These are phyloP conservation scores for Intellagama lesueurii DNA, from an alignment of 2,797 vertebrate genomes.

Conservation along the genomic window DNA sequence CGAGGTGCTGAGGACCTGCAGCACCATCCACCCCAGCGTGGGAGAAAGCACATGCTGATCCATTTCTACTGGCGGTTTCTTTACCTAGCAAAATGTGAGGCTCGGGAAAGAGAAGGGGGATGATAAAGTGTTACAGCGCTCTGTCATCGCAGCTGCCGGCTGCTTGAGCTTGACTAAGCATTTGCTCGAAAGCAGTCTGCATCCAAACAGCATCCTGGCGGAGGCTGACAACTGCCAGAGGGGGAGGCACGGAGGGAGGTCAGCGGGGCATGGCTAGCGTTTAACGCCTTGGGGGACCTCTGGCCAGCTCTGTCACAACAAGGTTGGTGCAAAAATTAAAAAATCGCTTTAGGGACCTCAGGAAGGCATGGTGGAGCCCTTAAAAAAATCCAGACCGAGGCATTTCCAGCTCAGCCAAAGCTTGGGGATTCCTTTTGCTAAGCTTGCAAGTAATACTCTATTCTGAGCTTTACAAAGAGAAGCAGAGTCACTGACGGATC, in stretches of 20 bases:
- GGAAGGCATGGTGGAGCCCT: neutral
- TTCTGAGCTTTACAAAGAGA: neutral
- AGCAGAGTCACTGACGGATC: neutral
- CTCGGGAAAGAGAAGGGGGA: neutral
- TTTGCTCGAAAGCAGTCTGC: neutral
- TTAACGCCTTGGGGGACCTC: neutral
- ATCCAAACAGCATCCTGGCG: neutral
- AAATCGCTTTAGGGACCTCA: neutral
- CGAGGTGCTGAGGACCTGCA: too few relatives aligned
- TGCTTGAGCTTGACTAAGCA: neutral
- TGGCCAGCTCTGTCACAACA: neutral
- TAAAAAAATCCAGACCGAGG: neutral
- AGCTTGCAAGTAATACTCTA: neutral
- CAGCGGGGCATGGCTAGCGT: neutral
- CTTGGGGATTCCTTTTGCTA: neutral
- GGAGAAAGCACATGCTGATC: too few relatives aligned
- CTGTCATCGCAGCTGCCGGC: neutral
- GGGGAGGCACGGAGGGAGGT: neutral
- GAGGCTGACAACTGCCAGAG: neutral
- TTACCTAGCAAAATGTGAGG: neutral
- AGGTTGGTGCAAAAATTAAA: slow-evolving; percentile 1
- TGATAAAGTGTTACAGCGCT: neutral
- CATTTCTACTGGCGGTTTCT: neutral
- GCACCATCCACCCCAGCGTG: too few relatives aligned
- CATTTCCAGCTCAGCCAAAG: neutral